Evolutionary conservation across 2,888 invertebrate species (phyloP), one percentile per base, ranked within the genome.

Genomic region (Mesochorus sp.): DNA sequence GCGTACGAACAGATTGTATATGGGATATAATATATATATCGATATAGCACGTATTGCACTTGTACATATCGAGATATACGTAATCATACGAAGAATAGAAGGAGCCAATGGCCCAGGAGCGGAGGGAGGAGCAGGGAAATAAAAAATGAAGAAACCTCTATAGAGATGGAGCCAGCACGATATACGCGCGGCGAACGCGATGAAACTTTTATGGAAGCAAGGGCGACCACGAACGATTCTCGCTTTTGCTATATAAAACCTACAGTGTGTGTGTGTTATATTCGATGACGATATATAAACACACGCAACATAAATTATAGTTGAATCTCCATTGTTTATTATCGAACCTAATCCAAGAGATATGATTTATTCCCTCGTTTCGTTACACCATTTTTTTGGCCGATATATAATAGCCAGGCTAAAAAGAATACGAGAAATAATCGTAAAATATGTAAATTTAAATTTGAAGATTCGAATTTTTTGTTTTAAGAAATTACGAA

Each of bases 161-260:
- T 74, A 53, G 64, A 68, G 61, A 55, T 68, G 53, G 64, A 24
- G 67, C n/a, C n/a, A n/a, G n/a, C n/a, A n/a, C n/a, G 34, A 12
- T 31, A n/a, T n/a, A 70, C 34, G 53, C 74, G 74, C 64, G 70
- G 70, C 78, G 70, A n/a, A n/a, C 78, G 53, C 66, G 74, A 78
- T 78, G 59, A 59, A 78, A 78, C 70, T 78, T 78, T 78, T 78
- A 74, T 78, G 78, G 73, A 51, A n/a, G n/a, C 74, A 78, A 78
- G 64, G 62, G 64, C 57, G 62, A 21, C 42, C 37, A 14, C 59
- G 57, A 12, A 55, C 51, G 59, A 37, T 62, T 64, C 72, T 39
- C 72, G 39, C 44, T 59, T 31, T 37, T 42, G 49, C 24, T n/a
- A 3, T 21, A 24, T 26, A 39, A 62, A 44, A 42, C 14, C 44